Evolutionary conservation across 2,113 vertebrate species (phyloP).

Genomic region (Sinocyclocheilus anshuiensis): DNA sequence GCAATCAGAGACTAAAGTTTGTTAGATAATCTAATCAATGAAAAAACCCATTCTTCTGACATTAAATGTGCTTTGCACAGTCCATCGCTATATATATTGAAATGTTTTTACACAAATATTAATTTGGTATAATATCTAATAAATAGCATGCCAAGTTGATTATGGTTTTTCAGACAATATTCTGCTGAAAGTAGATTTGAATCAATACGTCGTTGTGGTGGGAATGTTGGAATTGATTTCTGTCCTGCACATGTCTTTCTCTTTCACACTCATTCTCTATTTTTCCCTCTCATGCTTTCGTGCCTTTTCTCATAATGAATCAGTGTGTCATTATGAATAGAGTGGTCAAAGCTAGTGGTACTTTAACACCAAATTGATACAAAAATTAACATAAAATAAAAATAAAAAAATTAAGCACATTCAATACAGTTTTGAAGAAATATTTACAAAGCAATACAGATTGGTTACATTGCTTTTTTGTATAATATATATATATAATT

Average conservation of each 20-base stretch:
- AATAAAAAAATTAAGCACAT: background rate
- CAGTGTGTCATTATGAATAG: background rate
- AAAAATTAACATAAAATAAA: no score
- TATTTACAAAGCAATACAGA: no score
- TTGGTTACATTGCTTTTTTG: no score
- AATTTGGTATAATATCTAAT: conserved; percentile 1
- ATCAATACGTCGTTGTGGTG: conserved; percentile 44
- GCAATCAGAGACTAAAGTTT: no score
- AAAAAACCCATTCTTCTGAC: conserved; percentile 5
- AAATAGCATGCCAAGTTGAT: conserved; percentile 43
- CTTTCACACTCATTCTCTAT: background rate
- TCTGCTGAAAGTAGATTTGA: conserved; percentile 39
- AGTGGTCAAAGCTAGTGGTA: background rate
- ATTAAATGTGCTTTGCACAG: conserved; percentile 7
- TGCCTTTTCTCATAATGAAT: conserved; percentile 15
- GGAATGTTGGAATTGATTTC: conserved; percentile 43
- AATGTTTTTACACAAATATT: conserved; percentile 32
- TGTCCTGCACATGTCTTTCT: conserved; percentile 2
- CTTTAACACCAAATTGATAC: background rate
- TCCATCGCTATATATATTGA: background rate
- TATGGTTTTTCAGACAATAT: conserved; percentile 44
- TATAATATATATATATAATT: no score
- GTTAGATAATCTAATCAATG: conserved; percentile 42
- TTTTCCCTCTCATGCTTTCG: conserved; percentile 4
- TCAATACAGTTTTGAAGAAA: background rate